A percentile compares a stretch with the other conserved stretches of the same genome.
Evolutionary conservation across 2,797 vertebrate species (phyloP).

Genomic region (Darevskia nairensis): DNA sequence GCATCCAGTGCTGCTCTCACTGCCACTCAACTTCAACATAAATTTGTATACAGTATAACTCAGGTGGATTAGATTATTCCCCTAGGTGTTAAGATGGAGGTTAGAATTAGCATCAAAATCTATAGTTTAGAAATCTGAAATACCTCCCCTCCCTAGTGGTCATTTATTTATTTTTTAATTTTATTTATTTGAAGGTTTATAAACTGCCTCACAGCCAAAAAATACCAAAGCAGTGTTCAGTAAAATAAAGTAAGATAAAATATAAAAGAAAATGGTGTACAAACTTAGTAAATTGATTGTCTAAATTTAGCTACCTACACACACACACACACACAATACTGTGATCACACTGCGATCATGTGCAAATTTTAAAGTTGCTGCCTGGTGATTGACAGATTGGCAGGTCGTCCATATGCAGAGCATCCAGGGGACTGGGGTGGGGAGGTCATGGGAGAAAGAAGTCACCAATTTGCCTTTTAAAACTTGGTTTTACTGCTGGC

Average conservation of each 20-base stretch:
- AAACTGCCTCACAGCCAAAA: background rate
- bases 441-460: background rate
- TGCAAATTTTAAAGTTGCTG: background rate
- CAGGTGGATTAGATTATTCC: background rate
- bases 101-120: background rate
- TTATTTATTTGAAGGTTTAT: no score
- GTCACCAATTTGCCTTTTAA: background rate
- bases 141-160: background rate
- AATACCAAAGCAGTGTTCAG: no score
- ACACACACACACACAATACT: no score
- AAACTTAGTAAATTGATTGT: no score
- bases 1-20: background rate
- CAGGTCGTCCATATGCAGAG: background rate
- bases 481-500: conserved; percentile 2
- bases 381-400: background rate
- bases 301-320: no score
- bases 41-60: no score
- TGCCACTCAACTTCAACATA: no score
- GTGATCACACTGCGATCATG: background rate
- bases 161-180: background rate
- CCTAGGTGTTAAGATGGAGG: background rate
- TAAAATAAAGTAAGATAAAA: no score
- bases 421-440: background rate
- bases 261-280: no score
- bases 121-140: background rate